A percentile compares a stretch with the other conserved stretches of the same genome.
phyloP scores from a whole-genome alignment of 2,888 invertebrate genomes.

The Perdita meconis region DNA sequence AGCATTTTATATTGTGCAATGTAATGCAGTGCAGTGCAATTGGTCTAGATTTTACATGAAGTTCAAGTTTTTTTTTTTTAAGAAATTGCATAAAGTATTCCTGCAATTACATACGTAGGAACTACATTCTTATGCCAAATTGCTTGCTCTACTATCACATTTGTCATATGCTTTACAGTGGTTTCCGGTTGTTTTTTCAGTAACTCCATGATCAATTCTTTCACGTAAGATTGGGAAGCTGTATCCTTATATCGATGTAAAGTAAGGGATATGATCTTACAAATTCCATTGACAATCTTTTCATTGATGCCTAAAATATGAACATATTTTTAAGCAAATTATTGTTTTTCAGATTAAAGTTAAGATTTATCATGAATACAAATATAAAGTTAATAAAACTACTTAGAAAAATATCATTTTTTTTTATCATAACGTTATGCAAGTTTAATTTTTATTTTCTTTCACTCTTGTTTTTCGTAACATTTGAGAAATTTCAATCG shows the following conservation, averaged over 20 bases:
- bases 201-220: constrained; percentile 88
- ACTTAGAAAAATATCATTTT: too few species aligned
- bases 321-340: constrained; percentile 1
- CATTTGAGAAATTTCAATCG: neutral
- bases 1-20: too few species aligned
- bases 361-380: neutral
- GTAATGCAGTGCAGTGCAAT: too few species aligned
- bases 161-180: constrained; percentile 89
- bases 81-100: neutral
- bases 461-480: neutral
- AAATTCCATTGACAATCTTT: constrained; percentile 91
- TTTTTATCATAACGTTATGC: neutral
- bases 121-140: constrained; percentile 87
- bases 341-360: too few species aligned
- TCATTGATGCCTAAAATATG: constrained; percentile 89
- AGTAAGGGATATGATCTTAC: constrained; percentile 91
- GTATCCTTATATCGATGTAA: constrained; percentile 92
- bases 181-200: constrained; percentile 88
- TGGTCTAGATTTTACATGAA: too few species aligned
- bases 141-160: constrained; percentile 88
- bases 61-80: too few species aligned
- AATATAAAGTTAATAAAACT: constrained; percentile 14
- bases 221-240: constrained; percentile 91
- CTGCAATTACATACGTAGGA: constrained; percentile 87
- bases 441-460: neutral